These are phyloP conservation scores for Zaprionus bogoriensis DNA, from an alignment of 2,888 invertebrate species.

Conservation along the genomic window DNA sequence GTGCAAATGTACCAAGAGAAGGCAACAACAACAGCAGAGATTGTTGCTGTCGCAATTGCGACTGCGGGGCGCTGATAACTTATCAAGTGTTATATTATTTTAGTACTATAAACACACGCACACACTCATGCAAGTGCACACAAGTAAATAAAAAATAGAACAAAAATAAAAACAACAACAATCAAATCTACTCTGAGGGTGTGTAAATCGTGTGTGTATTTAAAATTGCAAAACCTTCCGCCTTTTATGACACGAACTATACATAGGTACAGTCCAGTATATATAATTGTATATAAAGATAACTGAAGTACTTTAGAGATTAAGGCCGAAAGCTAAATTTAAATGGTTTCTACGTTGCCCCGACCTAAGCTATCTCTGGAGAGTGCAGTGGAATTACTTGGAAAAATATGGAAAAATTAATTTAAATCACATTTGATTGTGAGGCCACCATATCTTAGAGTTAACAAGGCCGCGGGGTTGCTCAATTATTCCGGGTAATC, in stretches of 20 bases:
- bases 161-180: conserved; percentile 15
- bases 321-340: conserved; percentile 18
- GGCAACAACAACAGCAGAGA: conserved; percentile 29
- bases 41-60: conserved; percentile 57
- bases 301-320: conserved; percentile 17
- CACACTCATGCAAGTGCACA: background rate
- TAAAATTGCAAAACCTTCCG: conserved; percentile 2
- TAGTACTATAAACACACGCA: conserved; percentile 32
- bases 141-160: conserved; percentile 23
- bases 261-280: background rate
- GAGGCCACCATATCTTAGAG: conserved; percentile 13
- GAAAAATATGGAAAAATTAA: conserved; percentile 13
- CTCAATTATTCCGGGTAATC: conserved; percentile 23
- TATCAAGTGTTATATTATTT: conserved; percentile 72
- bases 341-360: conserved; percentile 16
- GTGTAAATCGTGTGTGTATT: conserved; percentile 8
- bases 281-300: conserved; percentile 12
- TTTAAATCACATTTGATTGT: conserved; percentile 21
- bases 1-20: conserved; percentile 69
- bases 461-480: conserved; percentile 14
- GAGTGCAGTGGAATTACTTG: conserved; percentile 19
- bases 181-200: conserved; percentile 15
- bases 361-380: conserved; percentile 22
- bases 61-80: conserved; percentile 59
- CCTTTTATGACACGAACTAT: conserved; percentile 13